phyloP scores from a whole-genome alignment of 2,113 vertebrate species.

The Onychostruthus taczanowskii region DNA sequence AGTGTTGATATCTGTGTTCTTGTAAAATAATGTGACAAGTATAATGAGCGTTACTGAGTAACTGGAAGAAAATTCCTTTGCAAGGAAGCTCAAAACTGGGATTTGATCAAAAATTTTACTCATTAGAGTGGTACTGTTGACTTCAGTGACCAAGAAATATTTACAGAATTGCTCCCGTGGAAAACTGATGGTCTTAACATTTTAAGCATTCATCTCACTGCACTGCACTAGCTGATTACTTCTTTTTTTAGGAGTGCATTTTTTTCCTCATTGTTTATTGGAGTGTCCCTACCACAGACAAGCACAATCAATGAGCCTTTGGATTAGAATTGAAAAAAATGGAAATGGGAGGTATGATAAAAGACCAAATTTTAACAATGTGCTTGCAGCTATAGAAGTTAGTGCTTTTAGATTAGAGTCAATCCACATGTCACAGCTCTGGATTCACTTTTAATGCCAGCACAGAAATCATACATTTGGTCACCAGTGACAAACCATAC shows the following conservation, averaged over 20 bases:
- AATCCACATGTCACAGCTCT: background rate
- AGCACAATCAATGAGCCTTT: slow-evolving; percentile 37
- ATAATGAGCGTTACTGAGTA: background rate
- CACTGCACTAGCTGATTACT: background rate
- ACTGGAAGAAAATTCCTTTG: background rate
- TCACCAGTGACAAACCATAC: background rate
- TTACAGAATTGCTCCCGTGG: background rate
- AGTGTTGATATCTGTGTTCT: background rate
- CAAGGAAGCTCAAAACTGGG: background rate
- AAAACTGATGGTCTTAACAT: background rate
- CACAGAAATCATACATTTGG: background rate
- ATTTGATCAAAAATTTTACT: background rate
- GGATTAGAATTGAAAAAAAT: slow-evolving; percentile 39
- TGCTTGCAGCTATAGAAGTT: background rate
- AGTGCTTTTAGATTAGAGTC: slow-evolving; percentile 39
- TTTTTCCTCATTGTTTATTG: slow-evolving; percentile 17
- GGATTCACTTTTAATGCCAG: slow-evolving; percentile 11
- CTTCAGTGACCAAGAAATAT: background rate
- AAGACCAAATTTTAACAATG: background rate
- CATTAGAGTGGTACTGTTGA: background rate
- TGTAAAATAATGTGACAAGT: background rate
- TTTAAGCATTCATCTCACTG: background rate
- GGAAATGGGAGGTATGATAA: background rate
- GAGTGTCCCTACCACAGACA: background rate
- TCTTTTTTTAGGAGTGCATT: background rate